These are phyloP conservation scores for Siniperca chuatsi DNA, from an alignment of 2,113 vertebrate genomes.

Conservation along the genomic window DNA sequence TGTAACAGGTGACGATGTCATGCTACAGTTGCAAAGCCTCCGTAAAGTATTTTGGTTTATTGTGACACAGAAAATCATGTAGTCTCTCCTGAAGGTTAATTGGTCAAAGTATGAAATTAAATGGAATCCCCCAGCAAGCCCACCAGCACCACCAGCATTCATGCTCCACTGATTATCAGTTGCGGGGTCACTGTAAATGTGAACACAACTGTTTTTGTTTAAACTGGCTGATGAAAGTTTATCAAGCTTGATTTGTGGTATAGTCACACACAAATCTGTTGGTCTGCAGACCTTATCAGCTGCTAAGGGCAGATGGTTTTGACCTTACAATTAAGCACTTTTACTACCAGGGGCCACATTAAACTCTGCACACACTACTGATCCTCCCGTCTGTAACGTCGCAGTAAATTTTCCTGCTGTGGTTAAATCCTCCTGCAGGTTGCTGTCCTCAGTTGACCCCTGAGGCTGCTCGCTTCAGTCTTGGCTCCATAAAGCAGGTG, in stretches of 20 bases:
- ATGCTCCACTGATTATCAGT: no score
- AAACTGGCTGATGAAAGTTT: not conserved
- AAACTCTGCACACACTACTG: not conserved
- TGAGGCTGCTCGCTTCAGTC: not conserved
- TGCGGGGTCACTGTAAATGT: no score
- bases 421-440: conserved; percentile 8
- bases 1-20: not conserved
- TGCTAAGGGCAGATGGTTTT: not conserved
- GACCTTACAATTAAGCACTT: not conserved
- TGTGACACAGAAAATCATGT: not conserved
- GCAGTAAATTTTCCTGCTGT: not conserved
- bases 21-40: not conserved
- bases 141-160: no score
- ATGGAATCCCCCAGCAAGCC: no score
- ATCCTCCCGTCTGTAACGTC: not conserved
- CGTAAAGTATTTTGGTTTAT: not conserved
- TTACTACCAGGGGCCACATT: not conserved
- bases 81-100: no score
- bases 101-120: not conserved
- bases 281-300: not conserved
- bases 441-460: not conserved
- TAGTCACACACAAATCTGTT: not conserved
- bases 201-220: no score
- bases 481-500: not conserved
- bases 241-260: not conserved